A percentile compares a stretch with the other conserved stretches of the same genome.
phyloP scores from a whole-genome alignment of 2,797 vertebrate species.

The Spinibarbus caldwelli region DNA sequence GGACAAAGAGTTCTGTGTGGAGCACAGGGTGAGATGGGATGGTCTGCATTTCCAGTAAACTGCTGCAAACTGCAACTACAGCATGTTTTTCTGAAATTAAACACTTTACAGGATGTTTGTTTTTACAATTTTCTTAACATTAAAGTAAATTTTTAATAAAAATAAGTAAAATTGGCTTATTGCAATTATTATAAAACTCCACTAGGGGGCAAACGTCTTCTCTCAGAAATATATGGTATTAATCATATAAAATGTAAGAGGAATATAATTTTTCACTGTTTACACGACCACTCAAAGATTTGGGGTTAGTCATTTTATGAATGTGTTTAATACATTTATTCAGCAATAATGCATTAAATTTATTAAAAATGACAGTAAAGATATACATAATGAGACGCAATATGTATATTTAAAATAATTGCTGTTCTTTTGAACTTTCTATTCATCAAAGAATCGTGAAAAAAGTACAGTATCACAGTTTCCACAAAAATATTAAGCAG shows the following conservation, averaged over 20 bases:
- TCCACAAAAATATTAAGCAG: background rate
- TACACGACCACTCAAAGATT: background rate
- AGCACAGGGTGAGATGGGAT: background rate
- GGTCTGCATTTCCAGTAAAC: background rate
- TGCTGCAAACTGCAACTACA: background rate
- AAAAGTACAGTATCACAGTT: background rate
- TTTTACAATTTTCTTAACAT: background rate
- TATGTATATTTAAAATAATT: too few relatives aligned
- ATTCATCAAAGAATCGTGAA: background rate
- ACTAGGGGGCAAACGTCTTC: slow-evolving; percentile 60
- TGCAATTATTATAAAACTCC: slow-evolving; percentile 55
- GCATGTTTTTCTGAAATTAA: slow-evolving; percentile 11
- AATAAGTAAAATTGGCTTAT: background rate
- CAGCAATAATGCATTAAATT: background rate
- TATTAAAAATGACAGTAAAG: background rate
- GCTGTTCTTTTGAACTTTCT: background rate
- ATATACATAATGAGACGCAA: background rate
- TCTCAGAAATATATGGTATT: background rate
- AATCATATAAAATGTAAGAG: background rate
- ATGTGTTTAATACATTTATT: background rate
- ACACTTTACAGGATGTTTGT: background rate
- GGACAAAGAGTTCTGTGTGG: slow-evolving; percentile 51
- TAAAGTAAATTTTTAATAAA: background rate
- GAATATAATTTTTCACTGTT: background rate
- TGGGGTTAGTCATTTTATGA: background rate